Conservation (phyloP, 2,113 vertebrate genomes). For the Ceyx margarethae region DNA sequence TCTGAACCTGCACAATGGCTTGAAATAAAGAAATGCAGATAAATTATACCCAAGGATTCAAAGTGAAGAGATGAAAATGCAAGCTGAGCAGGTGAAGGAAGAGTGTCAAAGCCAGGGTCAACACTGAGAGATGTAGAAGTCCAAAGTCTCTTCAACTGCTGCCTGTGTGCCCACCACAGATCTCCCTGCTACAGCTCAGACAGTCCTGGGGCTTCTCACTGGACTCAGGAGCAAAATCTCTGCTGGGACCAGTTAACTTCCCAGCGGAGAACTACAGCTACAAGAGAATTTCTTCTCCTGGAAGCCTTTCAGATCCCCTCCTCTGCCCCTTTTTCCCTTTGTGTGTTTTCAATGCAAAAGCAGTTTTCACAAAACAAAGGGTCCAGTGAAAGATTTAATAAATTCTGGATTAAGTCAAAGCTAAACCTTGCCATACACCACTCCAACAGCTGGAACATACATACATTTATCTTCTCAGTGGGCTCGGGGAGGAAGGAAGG, state of each 20-base stretch:
- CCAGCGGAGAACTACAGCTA: not conserved
- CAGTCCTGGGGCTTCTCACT: not conserved
- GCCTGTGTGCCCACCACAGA: not conserved
- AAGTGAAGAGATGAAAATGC: not conserved
- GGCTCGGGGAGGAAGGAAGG: not conserved
- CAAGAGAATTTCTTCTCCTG: not conserved
- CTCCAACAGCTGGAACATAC: slow-evolving; percentile 17
- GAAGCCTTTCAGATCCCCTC: not conserved
- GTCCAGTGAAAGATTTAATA: not conserved
- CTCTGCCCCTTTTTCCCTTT: not conserved
- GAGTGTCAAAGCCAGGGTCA: not conserved
- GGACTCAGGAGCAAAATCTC: not conserved
- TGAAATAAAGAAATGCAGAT: not conserved
- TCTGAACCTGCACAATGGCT: not conserved
- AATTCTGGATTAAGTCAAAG: not conserved
- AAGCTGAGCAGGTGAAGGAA: not conserved
- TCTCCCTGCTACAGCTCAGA: not conserved
- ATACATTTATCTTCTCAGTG: not conserved
- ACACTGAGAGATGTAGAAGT: not conserved
- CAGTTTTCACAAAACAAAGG: slow-evolving; percentile 1
- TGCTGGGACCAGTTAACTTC: not conserved
- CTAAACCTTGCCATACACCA: not conserved
- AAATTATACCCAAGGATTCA: not conserved
- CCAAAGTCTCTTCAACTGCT: not conserved
- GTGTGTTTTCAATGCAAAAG: slow-evolving; percentile 15